Base-by-base conservation (phyloP, 2,888 invertebrate genomes). In the Saturnia japonica region DNA sequence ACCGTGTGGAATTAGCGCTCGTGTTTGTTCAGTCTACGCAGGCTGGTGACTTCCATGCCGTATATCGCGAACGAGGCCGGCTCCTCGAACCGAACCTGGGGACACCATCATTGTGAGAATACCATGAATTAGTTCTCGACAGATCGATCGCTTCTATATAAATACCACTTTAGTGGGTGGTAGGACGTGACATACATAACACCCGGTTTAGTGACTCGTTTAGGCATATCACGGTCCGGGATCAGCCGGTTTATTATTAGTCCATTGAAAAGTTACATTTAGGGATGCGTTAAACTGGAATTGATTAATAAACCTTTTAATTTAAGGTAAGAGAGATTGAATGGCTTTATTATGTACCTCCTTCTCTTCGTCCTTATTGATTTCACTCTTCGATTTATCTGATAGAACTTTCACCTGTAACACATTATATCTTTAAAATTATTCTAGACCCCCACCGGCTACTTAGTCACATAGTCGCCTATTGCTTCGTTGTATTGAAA, bases 21-120 rank as follows among this genome's bases (percentile, higher is more conserved):
- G 74, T 86, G 83, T 73, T 79, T 82, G 76, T 91, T 91, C 76
- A 93, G 82, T 83, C 87, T 87, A n/a, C 93, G 86, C 70, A 93
- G 79, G 76, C 85, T 88, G 8, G 90, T 89, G 12, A 93, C 90
- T 3, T 89, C 88, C 91, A 93, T 91, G 11, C 93, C 93, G 74
- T 88, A 93, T 43, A 93, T 91, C 0, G 76, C 57, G 73, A 91
- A 93, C 0, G 75, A 6, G 0, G 90, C 81, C 0, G 89, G 81
- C 71, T 88, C 87, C 51, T 82, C 82, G 67, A 90, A 88, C n/a
- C 68, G 82, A 12, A 90, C 89, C 90, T 90, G 80, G n/a, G 28
- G 28, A 60, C 1, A n/a, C n/a, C n/a, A 22, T n/a, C 8, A 54
- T 54, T 1, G 11, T 54, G 54, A 6, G 9, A 8, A 43, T 43